Conservation (phyloP, 2,797 vertebrate genomes). For the Siniperca obscura region DNA sequence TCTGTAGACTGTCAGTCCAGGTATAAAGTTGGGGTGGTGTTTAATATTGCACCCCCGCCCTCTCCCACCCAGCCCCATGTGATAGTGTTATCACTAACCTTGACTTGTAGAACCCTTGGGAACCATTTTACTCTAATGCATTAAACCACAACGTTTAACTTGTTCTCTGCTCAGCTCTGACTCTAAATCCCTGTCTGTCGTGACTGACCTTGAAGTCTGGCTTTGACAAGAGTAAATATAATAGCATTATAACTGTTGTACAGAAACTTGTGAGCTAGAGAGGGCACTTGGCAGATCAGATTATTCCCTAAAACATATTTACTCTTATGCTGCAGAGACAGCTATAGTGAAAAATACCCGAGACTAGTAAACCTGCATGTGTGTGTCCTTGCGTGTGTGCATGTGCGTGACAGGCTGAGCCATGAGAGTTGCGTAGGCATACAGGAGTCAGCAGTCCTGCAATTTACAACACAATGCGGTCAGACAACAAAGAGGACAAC, state of each 20-base stretch:
- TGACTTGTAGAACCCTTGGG: conserved; percentile 58
- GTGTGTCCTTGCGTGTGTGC: conserved; percentile 23
- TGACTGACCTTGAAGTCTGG: conserved; percentile 76
- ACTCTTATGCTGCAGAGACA: conserved; percentile 63
- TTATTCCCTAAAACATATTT: conserved; percentile 76
- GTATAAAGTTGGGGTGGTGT: conserved; percentile 27
- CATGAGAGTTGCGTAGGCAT: conserved; percentile 17
- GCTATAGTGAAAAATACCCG: conserved; percentile 47
- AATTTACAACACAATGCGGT: conserved; percentile 27
- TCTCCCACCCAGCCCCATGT: conserved; percentile 16
- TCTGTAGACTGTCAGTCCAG: conserved; percentile 30
- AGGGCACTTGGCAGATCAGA: conserved; percentile 66
- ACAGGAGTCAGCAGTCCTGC: conserved; percentile 41
- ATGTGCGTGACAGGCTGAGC: conserved; percentile 38
- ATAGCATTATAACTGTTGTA: conserved; percentile 65
- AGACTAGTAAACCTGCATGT: conserved; percentile 51
- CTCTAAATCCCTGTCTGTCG: conserved; percentile 65
- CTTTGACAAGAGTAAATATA: conserved; percentile 70
- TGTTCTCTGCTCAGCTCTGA: conserved; percentile 59
- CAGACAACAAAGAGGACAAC: conserved; percentile 29
- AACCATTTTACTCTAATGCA: conserved; percentile 62
- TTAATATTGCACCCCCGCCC: conserved; percentile 22
- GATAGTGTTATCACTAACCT: conserved; percentile 64
- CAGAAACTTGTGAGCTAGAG: conserved; percentile 46
- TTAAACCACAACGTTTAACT: conserved; percentile 71